Conservation (phyloP, 2,113 vertebrate genomes). For the Pithys albifrons region DNA sequence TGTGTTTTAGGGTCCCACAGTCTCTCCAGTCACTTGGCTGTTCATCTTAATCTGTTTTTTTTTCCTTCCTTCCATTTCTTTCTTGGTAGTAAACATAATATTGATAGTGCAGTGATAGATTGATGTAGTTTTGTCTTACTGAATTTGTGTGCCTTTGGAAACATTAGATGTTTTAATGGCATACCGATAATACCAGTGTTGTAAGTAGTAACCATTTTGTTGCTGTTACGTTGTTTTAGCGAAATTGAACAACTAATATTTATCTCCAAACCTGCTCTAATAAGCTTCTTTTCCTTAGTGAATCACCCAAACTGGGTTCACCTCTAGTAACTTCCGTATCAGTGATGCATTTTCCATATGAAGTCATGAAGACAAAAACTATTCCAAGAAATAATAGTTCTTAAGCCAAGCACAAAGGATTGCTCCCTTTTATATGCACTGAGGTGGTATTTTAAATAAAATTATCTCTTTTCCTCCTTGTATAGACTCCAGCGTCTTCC, state of each 20-base stretch:
- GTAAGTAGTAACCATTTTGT: background rate
- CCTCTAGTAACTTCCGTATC: background rate
- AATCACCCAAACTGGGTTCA: background rate
- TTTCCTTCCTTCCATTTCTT: background rate
- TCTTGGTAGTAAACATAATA: background rate
- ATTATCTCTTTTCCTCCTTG: background rate
- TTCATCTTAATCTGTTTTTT: background rate
- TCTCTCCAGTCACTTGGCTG: background rate
- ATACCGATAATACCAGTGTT: background rate
- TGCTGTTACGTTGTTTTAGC: background rate
- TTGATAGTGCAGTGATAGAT: background rate
- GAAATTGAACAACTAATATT: background rate
- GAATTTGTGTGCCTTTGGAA: background rate
- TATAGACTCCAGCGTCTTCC: background rate
- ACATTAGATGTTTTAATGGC: background rate
- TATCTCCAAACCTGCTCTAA: background rate
- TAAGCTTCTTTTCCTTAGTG: background rate
- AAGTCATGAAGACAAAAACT: background rate
- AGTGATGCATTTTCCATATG: background rate
- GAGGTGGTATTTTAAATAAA: background rate
- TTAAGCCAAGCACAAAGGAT: background rate
- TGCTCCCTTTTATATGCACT: background rate
- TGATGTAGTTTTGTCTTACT: background rate
- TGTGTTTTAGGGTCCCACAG: background rate
- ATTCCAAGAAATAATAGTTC: background rate